Base-by-base conservation (phyloP, 2,888 invertebrate genomes). In the Euphydryas editha region DNA sequence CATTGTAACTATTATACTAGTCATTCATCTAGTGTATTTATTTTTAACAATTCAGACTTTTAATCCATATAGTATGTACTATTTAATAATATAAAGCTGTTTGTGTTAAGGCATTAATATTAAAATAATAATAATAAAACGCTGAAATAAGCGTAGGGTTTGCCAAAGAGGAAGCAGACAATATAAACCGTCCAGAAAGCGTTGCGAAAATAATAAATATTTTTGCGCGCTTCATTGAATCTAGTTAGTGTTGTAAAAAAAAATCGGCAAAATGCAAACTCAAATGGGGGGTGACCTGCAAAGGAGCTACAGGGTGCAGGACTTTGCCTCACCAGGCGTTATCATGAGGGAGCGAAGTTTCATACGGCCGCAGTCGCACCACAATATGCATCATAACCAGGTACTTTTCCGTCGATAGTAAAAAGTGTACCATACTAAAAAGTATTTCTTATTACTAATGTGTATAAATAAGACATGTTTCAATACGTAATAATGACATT, bases 321-420 rank as follows among this genome's bases (percentile, higher is more conserved):
- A 94, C 78, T 94, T 94, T 78, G 89, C 93, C 59, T 81, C 93
- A 44, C 91, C 93, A 54, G 88, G 92, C 67, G 93, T 95, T 74
- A 94, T 95, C 79, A 94, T 94, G 83, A 87, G 96, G 73, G 96
- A 96, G 84, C 92, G 96, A 74, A 96, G 96, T 84, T 96, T 96
- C 84, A 93, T 96, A 62, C 93, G 95, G 68, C 93, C 94, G 54
- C 95, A 93, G 78, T 92, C 92, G 2, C 93, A 94, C 80, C 93
- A 94, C 81, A 94, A 90, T 72, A 88, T 92, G 85, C 93, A 93
- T 84, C 93, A 93, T 81, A 90, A 89, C 84, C 93, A 92, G 93
- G 93, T 93, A 75, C 7, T 24, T 51, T n/a, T 2, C 1, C 20
- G 8, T 30, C 8, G 1, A 30, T 30, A 0, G 30, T 30, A 30